Conservation (phyloP, 2,797 vertebrate species). For the Setipinna tenuifilis region DNA sequence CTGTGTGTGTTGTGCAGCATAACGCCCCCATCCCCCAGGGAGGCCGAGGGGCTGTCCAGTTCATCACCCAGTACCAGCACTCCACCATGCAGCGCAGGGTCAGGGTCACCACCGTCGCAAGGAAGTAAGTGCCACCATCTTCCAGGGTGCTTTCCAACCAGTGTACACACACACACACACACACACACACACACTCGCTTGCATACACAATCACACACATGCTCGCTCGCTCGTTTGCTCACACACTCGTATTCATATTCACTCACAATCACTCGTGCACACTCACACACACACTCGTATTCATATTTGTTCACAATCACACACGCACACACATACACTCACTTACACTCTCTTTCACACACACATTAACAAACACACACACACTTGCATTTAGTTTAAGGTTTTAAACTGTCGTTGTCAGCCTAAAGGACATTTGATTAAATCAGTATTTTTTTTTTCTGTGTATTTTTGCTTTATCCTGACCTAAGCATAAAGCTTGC, state of each 20-base stretch:
- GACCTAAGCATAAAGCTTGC: background rate
- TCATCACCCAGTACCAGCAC: slow-evolving; percentile 96
- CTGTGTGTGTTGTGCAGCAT: slow-evolving; percentile 76
- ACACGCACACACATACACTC: too few species aligned
- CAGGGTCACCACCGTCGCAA: slow-evolving; percentile 91
- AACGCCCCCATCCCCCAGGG: slow-evolving; percentile 93
- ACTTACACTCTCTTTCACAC: too few species aligned
- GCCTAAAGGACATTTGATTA: too few species aligned
- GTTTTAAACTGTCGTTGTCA: too few species aligned
- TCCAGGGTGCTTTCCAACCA: background rate
- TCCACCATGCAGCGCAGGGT: slow-evolving; percentile 90
- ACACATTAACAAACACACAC: too few species aligned
- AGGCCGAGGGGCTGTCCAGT: slow-evolving; percentile 91
- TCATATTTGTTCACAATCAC: too few species aligned
- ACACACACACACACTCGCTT: background rate
- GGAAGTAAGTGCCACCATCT: slow-evolving; percentile 83
- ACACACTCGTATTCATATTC: too few species aligned
- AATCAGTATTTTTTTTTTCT: background rate
- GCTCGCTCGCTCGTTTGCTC: too few species aligned
- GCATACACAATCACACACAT: background rate
- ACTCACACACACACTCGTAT: too few species aligned
- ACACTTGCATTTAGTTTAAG: too few species aligned
- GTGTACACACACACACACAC: background rate
- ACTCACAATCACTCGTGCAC: too few species aligned
- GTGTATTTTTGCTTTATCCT: background rate